Evolutionary conservation across 2,888 invertebrate species (phyloP).

Genomic region (Torymus texanus): DNA sequence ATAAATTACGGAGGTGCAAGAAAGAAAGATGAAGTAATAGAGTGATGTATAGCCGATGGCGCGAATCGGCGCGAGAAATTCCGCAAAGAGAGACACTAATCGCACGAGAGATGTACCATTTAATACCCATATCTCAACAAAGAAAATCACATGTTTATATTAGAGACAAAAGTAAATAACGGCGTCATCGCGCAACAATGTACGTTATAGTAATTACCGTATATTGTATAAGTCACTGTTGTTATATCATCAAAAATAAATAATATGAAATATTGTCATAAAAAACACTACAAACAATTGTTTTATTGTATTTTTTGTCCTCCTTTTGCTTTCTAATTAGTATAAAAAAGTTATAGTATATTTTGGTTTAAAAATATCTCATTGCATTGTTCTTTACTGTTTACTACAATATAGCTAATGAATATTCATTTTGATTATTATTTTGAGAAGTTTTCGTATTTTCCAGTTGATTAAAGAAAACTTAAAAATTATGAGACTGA

Average conservation of each 20-base stretch:
- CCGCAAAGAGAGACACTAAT: conserved; percentile 53
- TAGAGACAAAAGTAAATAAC: conserved; percentile 57
- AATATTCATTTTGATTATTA: too few relatives aligned
- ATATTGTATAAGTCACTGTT: conserved; percentile 67
- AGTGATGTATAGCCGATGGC: conserved; percentile 16
- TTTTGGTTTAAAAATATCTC: too few relatives aligned
- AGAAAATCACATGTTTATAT: conserved; percentile 60
- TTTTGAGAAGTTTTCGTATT: too few relatives aligned
- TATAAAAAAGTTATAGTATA: neutral
- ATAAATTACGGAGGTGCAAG: conserved; percentile 1
- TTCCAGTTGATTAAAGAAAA: too few relatives aligned
- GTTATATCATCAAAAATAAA: conserved; percentile 66
- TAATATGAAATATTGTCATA: conserved; percentile 64
- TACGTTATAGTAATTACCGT: conserved; percentile 62
- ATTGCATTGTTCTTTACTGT: too few relatives aligned
- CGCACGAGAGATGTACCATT: conserved; percentile 59
- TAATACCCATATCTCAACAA: conserved; percentile 62
- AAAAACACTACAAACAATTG: conserved; percentile 36
- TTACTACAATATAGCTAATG: too few relatives aligned
- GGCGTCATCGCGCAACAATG: conserved; percentile 58
- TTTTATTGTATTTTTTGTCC: neutral
- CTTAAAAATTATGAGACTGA: too few relatives aligned
- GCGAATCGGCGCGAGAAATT: conserved; percentile 41
- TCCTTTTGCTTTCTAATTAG: neutral
- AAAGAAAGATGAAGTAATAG: neutral